Percentiles rank a stretch among this genome's conserved stretches.
phyloP scores from a whole-genome alignment of 30 jellyfish, hydroid and myxozoan species.

The Cassiopea xamachana region DNA sequence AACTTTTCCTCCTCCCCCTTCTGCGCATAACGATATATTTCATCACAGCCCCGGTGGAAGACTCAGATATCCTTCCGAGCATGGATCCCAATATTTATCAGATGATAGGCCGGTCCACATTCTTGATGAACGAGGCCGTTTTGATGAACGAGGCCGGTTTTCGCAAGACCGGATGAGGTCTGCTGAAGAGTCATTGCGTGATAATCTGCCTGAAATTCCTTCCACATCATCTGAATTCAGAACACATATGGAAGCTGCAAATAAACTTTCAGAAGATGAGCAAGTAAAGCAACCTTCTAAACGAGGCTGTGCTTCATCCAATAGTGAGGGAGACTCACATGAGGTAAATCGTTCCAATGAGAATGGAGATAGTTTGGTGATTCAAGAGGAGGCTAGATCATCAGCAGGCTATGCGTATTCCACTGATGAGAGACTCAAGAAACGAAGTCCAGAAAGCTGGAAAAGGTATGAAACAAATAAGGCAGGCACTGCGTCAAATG shows the following conservation, averaged over 20 bases:
- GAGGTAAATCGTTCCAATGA: conserved; percentile 17
- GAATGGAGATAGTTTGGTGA: conserved; percentile 5
- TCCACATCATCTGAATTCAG: conserved; percentile 7
- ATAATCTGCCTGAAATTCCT: background rate
- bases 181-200: conserved; percentile 48
- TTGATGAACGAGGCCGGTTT: conserved; percentile 57
- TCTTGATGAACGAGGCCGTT: conserved; percentile 55
- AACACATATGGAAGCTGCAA: conserved; percentile 21
- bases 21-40: conserved; percentile 3
- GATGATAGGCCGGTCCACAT: conserved; percentile 62
- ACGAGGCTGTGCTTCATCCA: conserved; percentile 12
- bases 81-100: conserved; percentile 16
- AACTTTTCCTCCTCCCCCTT: conserved; percentile 22
- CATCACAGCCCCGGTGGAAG: conserved; percentile 28
- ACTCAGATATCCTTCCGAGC: conserved; percentile 37
- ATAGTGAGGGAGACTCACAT: background rate
- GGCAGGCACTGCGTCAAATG: background rate
- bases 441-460: background rate
- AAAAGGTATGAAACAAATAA: background rate
- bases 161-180: conserved; percentile 62
- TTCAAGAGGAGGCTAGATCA: conserved; percentile 24
- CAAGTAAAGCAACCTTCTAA: conserved; percentile 11
- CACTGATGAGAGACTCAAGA: background rate
- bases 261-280: conserved; percentile 1
- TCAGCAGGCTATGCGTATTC: background rate